Base-by-base conservation (phyloP, 2,113 vertebrate species). In the Probosciger aterrimus region DNA sequence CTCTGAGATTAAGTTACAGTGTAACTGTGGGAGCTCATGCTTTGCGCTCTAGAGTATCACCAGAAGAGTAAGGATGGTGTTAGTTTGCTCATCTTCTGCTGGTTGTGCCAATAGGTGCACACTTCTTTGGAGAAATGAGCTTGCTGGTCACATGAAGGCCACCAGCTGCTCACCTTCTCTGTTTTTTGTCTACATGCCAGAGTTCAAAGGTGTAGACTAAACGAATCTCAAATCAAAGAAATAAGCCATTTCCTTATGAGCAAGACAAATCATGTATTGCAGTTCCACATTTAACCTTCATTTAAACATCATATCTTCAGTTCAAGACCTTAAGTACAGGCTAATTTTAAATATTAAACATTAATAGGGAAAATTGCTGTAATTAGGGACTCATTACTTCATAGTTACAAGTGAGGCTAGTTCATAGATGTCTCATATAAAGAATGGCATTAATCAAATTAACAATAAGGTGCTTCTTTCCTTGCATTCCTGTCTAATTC, bases 281-380 rank as follows among this genome's bases (percentile, higher is more conserved):
- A 90, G 30, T 75, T 91, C 33, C 7, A 15, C 17, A 37, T 73
- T 86, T 89, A 71, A 73, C 86, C 74, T 88, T 95, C 16, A 53
- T 71, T 82, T 91, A 76, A 44, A 88, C 69, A 31, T 94, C 25
- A 0, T 76, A 79, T 92, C 82, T 83, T 95, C n/a, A 49, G 46
- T 93, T 93, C 77, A 88, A 79, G 93, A 91, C 55, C 49, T 86
- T 84, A 88, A 94, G 31, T 93, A 68, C 24, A 60, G 82, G 60
- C 41, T 95, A 83, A 93, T 95, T 94, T 91, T 86, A 79, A 81
- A 46, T 95, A 91, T 86, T 92, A 94, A 88, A 35, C 33, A 50
- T 93, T 86, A 96, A 81, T 78, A 78, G 50, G 33, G 82, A 93
- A 93, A 77, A 88, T 81, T 94, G 68, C 52, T 68, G 31, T 59